Evolutionary conservation across 2,797 vertebrate genomes (phyloP).

Genomic region (Cheracebus regulus): DNA sequence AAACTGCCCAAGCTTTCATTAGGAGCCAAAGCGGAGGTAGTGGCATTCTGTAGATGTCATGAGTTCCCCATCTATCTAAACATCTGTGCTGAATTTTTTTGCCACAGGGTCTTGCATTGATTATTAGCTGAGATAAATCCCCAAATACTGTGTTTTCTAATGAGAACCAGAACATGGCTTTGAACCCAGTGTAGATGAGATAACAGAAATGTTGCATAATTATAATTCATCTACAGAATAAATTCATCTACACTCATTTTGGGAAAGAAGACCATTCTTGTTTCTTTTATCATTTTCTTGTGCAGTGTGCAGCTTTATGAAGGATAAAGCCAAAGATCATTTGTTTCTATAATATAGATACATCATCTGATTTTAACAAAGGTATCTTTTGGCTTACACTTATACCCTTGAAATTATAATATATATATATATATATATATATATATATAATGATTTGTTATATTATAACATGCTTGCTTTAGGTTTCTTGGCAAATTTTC

Average conservation of each 20-base stretch:
- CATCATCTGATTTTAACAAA: neutral
- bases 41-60: neutral
- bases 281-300: neutral
- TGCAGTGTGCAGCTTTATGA: neutral
- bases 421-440: neutral
- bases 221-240: slow-evolving; percentile 16
- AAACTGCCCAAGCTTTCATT: neutral
- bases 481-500: neutral
- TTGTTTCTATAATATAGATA: slow-evolving; percentile 17
- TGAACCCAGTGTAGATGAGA: neutral
- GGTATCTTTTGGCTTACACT: neutral
- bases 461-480: neutral
- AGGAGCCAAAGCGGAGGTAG: neutral
- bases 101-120: neutral
- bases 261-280: neutral
- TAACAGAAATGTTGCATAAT: neutral
- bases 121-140: slow-evolving; percentile 21
- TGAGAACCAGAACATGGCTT: slow-evolving; percentile 26
- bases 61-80: neutral
- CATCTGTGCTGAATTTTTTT: slow-evolving; percentile 43
- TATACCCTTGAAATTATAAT: neutral
- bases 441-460: neutral
- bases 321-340: neutral
- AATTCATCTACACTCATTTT: neutral
- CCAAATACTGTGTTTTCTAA: slow-evolving; percentile 33